Evolutionary conservation across 1,140 invertebrate species (phyloP).

Genomic region (Eriocheir sinensis): DNA sequence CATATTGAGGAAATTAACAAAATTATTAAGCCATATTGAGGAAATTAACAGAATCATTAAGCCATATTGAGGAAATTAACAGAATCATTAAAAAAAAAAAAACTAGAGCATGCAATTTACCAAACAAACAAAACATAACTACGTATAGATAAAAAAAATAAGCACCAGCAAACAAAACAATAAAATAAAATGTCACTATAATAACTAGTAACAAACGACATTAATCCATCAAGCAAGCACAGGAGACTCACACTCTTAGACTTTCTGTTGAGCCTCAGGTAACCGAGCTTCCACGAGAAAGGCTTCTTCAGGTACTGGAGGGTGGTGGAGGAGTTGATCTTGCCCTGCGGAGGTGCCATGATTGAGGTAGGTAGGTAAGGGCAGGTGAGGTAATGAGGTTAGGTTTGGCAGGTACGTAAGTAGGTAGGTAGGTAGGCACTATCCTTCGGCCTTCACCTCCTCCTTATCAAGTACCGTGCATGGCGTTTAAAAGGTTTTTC

Average conservation of each 20-base stretch:
- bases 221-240: too few relatives aligned
- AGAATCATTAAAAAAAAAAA: too few relatives aligned
- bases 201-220: too few relatives aligned
- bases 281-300: constrained; percentile 68
- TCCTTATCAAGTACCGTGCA: background rate
- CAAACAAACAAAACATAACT: too few relatives aligned
- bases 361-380: background rate
- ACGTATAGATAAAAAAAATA: too few relatives aligned
- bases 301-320: constrained; percentile 68
- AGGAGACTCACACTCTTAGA: constrained; percentile 42
- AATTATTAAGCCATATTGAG: too few relatives aligned
- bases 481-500: background rate
- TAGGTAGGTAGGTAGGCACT: background rate
- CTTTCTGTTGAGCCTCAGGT: constrained; percentile 65
- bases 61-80: too few relatives aligned
- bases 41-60: too few relatives aligned
- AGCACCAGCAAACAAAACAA: too few relatives aligned
- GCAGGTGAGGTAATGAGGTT: background rate
- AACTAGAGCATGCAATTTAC: too few relatives aligned
- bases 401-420: background rate
- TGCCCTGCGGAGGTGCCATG: background rate
- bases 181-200: too few relatives aligned
- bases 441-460: background rate
- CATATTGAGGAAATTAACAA: too few relatives aligned
- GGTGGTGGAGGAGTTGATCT: constrained; percentile 57